These are phyloP conservation scores for Leptestheria dahalacensis DNA, from an alignment of 1,140 invertebrate genomes.

Conservation along the genomic window DNA sequence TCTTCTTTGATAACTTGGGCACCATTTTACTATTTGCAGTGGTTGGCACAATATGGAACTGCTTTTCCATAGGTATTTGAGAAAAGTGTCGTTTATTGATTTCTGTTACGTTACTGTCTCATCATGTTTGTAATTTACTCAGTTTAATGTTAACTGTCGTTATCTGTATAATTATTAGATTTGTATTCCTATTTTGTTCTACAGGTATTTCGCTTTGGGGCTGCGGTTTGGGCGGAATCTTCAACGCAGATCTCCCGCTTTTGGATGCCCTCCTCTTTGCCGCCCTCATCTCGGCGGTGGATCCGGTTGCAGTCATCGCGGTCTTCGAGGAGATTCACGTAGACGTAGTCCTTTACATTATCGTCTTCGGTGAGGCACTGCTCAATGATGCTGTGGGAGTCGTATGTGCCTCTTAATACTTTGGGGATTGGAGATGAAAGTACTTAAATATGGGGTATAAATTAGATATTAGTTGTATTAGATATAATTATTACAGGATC, in stretches of 20 bases:
- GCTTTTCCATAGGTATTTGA: slow-evolving; percentile 75
- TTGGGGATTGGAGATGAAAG: neutral
- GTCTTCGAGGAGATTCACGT: slow-evolving; percentile 99
- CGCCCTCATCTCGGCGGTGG: slow-evolving; percentile 95
- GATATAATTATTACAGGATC: neutral
- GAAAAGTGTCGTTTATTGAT: neutral
- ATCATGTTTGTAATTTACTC: neutral
- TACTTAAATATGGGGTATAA: neutral
- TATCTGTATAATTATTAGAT: too few relatives aligned
- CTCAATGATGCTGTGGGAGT: slow-evolving; percentile 94
- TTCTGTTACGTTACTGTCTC: neutral
- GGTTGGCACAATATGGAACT: slow-evolving; percentile 89
- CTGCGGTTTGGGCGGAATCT: slow-evolving; percentile 64
- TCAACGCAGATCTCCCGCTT: slow-evolving; percentile 56
- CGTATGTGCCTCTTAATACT: slow-evolving; percentile 34
- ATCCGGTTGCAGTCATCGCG: slow-evolving; percentile 93
- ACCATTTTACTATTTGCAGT: slow-evolving; percentile 92
- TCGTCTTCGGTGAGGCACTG: slow-evolving; percentile 95
- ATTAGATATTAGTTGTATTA: neutral
- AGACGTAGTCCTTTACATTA: slow-evolving; percentile 95
- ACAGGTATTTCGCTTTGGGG: slow-evolving; percentile 72
- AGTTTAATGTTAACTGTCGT: too few relatives aligned
- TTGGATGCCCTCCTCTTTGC: slow-evolving; percentile 86
- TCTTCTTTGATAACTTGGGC: slow-evolving; percentile 92
- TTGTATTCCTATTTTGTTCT: slow-evolving; percentile 18